Evolutionary conservation across 2,888 invertebrate species (phyloP).

Genomic region (Synergus laeviventris): DNA sequence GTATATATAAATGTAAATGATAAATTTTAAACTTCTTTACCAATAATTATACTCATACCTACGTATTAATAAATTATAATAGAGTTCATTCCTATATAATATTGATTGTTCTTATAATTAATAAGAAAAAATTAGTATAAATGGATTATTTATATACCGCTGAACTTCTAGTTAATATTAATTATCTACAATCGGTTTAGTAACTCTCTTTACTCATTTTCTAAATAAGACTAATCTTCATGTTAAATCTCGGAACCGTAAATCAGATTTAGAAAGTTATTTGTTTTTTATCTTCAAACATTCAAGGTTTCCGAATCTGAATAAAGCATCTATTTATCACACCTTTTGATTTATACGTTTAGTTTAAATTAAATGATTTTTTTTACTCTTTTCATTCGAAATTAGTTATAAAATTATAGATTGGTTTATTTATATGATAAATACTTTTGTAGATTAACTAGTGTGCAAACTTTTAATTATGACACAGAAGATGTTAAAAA

Average conservation of each 20-base stretch:
- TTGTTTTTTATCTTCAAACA: background rate
- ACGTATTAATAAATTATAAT: no score
- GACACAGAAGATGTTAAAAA: background rate
- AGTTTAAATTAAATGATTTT: background rate
- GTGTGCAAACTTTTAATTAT: background rate
- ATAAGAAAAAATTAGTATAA: no score
- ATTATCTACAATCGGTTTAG: background rate
- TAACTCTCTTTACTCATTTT: background rate
- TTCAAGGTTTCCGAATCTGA: background rate
- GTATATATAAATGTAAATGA: background rate
- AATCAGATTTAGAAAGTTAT: background rate
- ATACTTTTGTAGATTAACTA: background rate
- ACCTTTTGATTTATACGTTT: background rate
- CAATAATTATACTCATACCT: background rate
- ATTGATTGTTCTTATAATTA: no score
- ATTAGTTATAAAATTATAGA: background rate
- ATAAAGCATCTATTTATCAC: background rate
- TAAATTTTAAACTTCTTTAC: background rate
- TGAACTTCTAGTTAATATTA: background rate
- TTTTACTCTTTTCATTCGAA: background rate
- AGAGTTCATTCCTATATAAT: no score
- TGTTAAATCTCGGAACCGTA: background rate
- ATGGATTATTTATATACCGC: background rate
- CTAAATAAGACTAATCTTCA: background rate
- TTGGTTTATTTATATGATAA: background rate